Evolutionary conservation across 2,113 vertebrate species (phyloP).

Genomic region (Phalacrocorax aristotelis): DNA sequence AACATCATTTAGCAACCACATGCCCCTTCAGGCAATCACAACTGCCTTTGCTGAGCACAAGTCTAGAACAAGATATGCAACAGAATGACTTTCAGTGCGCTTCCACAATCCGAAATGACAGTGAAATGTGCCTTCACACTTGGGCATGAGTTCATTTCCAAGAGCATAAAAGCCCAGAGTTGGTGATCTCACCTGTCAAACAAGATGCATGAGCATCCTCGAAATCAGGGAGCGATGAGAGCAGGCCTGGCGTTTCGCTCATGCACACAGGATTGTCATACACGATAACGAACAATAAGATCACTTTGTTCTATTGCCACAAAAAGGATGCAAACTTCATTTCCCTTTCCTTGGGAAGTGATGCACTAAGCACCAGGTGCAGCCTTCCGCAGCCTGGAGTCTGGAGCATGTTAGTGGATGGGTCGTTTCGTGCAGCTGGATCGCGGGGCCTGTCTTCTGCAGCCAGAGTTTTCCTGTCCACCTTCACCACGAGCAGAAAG

Average conservation of each 20-base stretch:
- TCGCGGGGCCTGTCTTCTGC: background rate
- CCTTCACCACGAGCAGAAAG: rapidly evolving
- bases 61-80: background rate
- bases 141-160: background rate
- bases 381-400: background rate
- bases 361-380: background rate
- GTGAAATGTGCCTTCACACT: background rate
- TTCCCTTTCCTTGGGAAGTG: background rate
- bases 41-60: background rate
- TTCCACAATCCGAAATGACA: rapidly evolving
- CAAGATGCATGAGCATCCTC: background rate
- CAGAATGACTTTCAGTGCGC: background rate
- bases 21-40: background rate
- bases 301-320: background rate
- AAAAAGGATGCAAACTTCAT: background rate
- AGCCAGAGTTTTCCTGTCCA: background rate
- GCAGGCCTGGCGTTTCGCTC: background rate
- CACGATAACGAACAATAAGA: background rate
- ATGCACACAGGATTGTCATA: background rate
- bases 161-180: rapidly evolving
- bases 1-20: too few species aligned
- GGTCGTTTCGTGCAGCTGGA: rapidly evolving
- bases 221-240: rapidly evolving
- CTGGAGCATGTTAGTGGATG: rapidly evolving
- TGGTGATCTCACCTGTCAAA: background rate